Percentiles rank a stretch among this genome's conserved stretches.
phyloP scores from a whole-genome alignment of 2,888 invertebrate species.

The Thumatha senex region DNA sequence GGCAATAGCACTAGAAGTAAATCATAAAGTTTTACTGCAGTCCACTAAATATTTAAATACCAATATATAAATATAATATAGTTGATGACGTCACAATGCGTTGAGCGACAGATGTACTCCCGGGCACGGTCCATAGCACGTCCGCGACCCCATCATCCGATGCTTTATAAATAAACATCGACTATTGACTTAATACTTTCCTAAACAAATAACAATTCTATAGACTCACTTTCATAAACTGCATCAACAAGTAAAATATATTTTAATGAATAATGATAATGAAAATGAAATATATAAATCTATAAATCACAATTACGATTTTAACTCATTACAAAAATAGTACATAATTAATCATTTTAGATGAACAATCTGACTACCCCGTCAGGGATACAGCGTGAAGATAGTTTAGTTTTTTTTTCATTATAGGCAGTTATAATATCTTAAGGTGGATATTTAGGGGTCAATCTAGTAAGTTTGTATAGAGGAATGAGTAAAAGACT shows the following conservation, averaged over 20 bases:
- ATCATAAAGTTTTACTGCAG: too few relatives aligned
- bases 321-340: conserved; percentile 1
- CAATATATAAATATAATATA: conserved; percentile 44
- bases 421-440: too few relatives aligned
- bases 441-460: too few relatives aligned
- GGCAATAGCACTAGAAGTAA: too few relatives aligned
- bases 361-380: not conserved
- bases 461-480: too few relatives aligned
- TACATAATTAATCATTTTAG: not conserved
- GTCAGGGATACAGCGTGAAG: too few relatives aligned
- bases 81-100: conserved; percentile 38
- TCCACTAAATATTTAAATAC: not conserved
- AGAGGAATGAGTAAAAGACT: too few relatives aligned
- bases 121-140: conserved; percentile 67
- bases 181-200: conserved; percentile 42
- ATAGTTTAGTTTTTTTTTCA: too few relatives aligned
- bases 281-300: too few relatives aligned
- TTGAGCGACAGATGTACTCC: conserved; percentile 54
- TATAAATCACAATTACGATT: conserved; percentile 9
- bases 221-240: conserved; percentile 24
- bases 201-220: conserved; percentile 40
- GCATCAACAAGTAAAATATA: conserved; percentile 10
- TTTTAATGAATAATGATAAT: too few relatives aligned
- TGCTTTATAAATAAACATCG: conserved; percentile 58
- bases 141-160: conserved; percentile 46